These are phyloP conservation scores for Montipora cactus DNA, from an alignment of 64 coral and sea anemone species.

Conservation along the genomic window DNA sequence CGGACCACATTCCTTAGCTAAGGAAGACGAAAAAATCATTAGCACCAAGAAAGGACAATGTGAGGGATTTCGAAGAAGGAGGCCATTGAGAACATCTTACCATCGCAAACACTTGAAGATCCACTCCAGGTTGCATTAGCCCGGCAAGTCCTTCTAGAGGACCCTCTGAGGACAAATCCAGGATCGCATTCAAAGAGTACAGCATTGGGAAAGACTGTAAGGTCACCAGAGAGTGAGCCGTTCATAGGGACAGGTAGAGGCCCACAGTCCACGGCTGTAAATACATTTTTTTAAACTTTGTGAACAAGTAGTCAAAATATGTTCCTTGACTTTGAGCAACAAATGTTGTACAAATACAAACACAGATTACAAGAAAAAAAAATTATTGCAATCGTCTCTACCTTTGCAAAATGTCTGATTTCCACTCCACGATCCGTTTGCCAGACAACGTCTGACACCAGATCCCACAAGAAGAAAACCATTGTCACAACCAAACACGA, in stretches of 20 bases:
- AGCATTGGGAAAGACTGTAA: constrained; percentile 32
- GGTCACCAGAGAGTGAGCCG: constrained; percentile 24
- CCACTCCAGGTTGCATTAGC: constrained; percentile 46
- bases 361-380: too few relatives aligned
- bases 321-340: too few relatives aligned
- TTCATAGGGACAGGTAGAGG: constrained; percentile 41
- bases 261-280: constrained; percentile 77
- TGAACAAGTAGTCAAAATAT: neutral
- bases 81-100: neutral
- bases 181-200: constrained; percentile 40
- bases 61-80: too few relatives aligned
- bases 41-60: too few relatives aligned
- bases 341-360: too few relatives aligned
- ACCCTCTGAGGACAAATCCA: constrained; percentile 43
- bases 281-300: neutral
- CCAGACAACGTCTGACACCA: constrained; percentile 1
- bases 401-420: constrained; percentile 30
- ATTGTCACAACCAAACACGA: constrained; percentile 55
- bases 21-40: neutral
- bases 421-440: constrained; percentile 58
- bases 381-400: neutral
- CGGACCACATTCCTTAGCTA: constrained; percentile 65
- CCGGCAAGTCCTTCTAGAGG: constrained; percentile 15
- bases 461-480: constrained; percentile 47
- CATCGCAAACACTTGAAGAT: neutral